Evolutionary conservation across 2,888 invertebrate genomes (phyloP), one percentile per base, ranked within the genome.

Genomic region (Meloe dianella): DNA sequence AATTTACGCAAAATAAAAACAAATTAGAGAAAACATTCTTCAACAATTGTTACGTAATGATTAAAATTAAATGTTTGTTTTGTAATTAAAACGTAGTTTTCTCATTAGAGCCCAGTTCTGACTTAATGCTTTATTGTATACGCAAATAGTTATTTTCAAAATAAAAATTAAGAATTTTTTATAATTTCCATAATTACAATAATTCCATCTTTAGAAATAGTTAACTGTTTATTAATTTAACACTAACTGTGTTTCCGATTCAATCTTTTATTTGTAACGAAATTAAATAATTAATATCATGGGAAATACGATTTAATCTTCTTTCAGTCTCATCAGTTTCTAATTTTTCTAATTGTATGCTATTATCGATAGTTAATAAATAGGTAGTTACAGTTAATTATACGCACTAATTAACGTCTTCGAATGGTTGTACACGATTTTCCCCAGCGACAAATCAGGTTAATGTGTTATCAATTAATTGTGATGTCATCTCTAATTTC

Each of bases 201-300:
- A n/a, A 54, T 54, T 41, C 51, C 38, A 30, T 64, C 22, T 64
- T 60, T 54, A 60, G 10, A 41, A n/a, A 7, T 8, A 64, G 9
- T 35, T 64, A 64, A 64, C 64, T 64, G 64, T 64, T 22, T 12
- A 57, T 32, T 22, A 56, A 60, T 29, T 47, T 14, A 30, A 10
- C 32, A 51, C 9, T 22, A 57, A 29, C 47, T 47, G 20, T 47
- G 20, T 20, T 47, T 47, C 2, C 10, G 20, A 47, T 47, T 10
- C 8, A 47, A 47, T 47, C 38, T 41, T 17, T 41, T 2, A 17
- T 17, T 41, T 5, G n/a, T 6, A 41, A 17, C n/a, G n/a, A n/a
- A 41, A 41, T 41, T n/a, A 38, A 38, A n/a, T n/a, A n/a, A 17
- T 41, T 41, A n/a, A 17, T 17, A 41, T 41, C n/a, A 41, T 1